phyloP scores from a whole-genome alignment of 1,140 invertebrate species.

The Radopholus similis region DNA sequence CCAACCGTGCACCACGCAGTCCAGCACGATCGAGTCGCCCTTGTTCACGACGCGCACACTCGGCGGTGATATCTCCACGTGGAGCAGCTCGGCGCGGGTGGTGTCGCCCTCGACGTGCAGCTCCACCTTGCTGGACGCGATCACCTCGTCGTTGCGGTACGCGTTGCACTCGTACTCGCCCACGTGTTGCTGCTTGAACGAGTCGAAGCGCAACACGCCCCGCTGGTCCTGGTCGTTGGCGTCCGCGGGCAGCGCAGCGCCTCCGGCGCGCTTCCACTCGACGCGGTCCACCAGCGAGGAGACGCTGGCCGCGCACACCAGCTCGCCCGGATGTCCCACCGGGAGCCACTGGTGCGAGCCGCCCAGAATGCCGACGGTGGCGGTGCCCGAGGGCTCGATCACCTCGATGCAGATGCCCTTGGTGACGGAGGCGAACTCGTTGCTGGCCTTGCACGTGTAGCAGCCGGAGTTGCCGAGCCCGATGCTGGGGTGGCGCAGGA shows the following conservation, averaged over 20 bases:
- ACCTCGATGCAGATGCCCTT: slow-evolving; percentile 60
- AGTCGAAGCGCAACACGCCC: slow-evolving; percentile 53
- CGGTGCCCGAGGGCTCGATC: slow-evolving; percentile 50
- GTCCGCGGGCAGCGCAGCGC: slow-evolving; percentile 41
- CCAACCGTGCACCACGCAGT: slow-evolving; percentile 57
- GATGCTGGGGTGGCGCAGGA: slow-evolving; percentile 53
- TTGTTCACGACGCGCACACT: slow-evolving; percentile 53
- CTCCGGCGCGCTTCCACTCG: slow-evolving; percentile 47
- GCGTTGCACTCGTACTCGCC: slow-evolving; percentile 59
- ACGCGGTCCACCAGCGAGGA: slow-evolving; percentile 49
- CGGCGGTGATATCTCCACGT: slow-evolving; percentile 55
- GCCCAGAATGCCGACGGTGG: slow-evolving; percentile 56
- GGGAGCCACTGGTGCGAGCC: slow-evolving; percentile 55
- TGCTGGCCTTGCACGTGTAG: slow-evolving; percentile 56
- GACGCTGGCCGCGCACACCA: slow-evolving; percentile 56
- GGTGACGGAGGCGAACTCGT: slow-evolving; percentile 55
- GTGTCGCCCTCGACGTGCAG: slow-evolving; percentile 39
- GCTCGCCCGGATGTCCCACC: slow-evolving; percentile 45
- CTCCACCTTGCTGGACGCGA: slow-evolving; percentile 45
- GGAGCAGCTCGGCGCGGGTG: slow-evolving; percentile 34
- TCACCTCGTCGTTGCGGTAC: slow-evolving; percentile 51
- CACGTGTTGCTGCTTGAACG: slow-evolving; percentile 53
- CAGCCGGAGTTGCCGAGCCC: slow-evolving; percentile 54
- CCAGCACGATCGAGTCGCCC: slow-evolving; percentile 58
- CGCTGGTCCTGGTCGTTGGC: slow-evolving; percentile 55